Base-by-base conservation (phyloP, 2,888 invertebrate genomes). In the Cryptus viduatorius region DNA sequence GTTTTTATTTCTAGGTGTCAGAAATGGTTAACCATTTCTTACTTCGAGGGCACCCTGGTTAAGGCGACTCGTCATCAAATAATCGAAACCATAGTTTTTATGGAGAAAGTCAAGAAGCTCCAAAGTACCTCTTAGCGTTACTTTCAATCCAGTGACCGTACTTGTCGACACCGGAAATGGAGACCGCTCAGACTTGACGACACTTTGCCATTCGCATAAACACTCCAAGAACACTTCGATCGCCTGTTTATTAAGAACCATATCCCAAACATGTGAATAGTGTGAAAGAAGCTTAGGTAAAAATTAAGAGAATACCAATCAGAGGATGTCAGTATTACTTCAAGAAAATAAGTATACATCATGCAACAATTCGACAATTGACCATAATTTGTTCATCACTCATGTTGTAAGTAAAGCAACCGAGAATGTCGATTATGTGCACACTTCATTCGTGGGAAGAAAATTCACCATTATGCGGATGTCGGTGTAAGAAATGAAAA, bases 1-100 rank as follows among this genome's bases (percentile, higher is more conserved):
- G 16, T 44, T 5, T 14, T 14, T 14, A 10, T n/a, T 16, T 65
- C 24, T 42, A 65, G 8, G 42, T n/a, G 3, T 29, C 1, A 65
- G n/a, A 65, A n/a, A 65, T 24, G 42, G 16, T 65, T 37, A 37
- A 10, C 56, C 4, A 19, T n/a, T 19, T 65, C 24, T 65, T 82
- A 83, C 75, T 50, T 83, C 83, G 31, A 83, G 31, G 10, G 84
- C 81, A 61, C 86, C 86, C 71, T 86, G 86, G 42, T 76, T 82
- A 3, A 86, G 67, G n/a, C 81, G 68, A 10, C 65, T 12, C 12
- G 82, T 86, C 73, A 86, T 79, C n/a, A 85, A 46, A 75, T 68
- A 86, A 16, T 83, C 42, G 67, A 65, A 81, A 31, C 68, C 16
- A 31, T 73, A 65, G 2, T 84, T 65, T 1, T 65, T 61, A 10